These are phyloP conservation scores for Anolis carolinensis DNA, from an alignment of 2,113 vertebrate genomes.

Conservation along the genomic window DNA sequence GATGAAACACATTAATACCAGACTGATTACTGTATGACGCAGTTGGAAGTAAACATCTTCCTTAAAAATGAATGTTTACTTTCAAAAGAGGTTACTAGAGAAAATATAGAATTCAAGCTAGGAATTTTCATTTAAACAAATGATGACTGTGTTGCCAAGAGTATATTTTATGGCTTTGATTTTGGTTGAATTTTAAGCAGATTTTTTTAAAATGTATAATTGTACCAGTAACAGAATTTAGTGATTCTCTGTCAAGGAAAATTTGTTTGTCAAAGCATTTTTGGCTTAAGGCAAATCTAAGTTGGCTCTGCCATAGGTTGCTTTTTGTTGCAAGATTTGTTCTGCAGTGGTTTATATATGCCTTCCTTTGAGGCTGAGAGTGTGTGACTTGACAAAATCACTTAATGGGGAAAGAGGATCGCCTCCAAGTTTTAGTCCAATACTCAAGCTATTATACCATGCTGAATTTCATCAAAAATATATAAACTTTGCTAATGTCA, in stretches of 20 bases:
- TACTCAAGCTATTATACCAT: background rate
- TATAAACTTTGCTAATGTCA: too few species aligned
- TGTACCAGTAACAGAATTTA: background rate
- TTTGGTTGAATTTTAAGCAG: background rate
- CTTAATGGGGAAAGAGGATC: too few species aligned
- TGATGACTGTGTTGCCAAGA: background rate
- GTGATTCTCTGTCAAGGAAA: background rate
- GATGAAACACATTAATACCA: background rate
- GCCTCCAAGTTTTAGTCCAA: background rate
- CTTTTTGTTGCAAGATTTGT: too few species aligned
- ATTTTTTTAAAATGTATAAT: background rate
- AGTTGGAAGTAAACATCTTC: background rate
- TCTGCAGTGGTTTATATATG: background rate
- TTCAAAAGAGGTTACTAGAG: background rate
- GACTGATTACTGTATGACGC: background rate
- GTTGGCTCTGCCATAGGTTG: too few species aligned
- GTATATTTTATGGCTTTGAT: background rate
- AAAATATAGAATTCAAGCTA: background rate
- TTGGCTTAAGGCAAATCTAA: too few species aligned
- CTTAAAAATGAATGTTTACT: background rate
- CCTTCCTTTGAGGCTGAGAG: too few species aligned
- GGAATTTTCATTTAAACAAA: background rate
- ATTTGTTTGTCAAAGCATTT: too few species aligned
- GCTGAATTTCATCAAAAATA: background rate
- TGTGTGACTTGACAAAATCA: background rate